Conservation (phyloP, 2,888 invertebrate genomes). For the Tipula helvola region DNA sequence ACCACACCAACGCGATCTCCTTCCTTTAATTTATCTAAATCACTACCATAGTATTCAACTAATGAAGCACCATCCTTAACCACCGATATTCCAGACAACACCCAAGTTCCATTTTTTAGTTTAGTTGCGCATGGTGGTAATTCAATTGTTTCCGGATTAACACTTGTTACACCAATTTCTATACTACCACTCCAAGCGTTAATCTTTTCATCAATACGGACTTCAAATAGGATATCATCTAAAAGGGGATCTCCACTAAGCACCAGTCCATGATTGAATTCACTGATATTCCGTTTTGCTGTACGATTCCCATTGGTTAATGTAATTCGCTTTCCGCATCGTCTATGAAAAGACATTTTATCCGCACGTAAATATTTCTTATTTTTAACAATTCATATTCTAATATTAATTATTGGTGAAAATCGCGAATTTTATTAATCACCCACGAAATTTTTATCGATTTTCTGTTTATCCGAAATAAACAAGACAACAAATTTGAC, state of each 20-base stretch:
- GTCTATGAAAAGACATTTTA: conserved; percentile 55
- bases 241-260: conserved; percentile 65
- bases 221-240: conserved; percentile 75
- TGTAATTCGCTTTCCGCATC: conserved; percentile 75
- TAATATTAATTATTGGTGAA: background rate
- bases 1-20: conserved; percentile 77
- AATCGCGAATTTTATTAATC: background rate
- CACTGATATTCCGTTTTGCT: conserved; percentile 64
- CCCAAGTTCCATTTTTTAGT: conserved; percentile 74
- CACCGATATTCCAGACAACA: conserved; percentile 78
- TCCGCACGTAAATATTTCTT: background rate
- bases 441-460: background rate
- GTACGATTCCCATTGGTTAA: conserved; percentile 73
- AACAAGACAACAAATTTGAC: background rate
- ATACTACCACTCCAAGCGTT: conserved; percentile 68
- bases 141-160: conserved; percentile 53
- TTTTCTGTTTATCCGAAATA: background rate
- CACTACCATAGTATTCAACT: conserved; percentile 72
- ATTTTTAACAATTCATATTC: background rate
- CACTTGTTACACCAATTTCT: conserved; percentile 61
- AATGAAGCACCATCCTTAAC: conserved; percentile 73
- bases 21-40: conserved; percentile 69
- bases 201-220: conserved; percentile 79
- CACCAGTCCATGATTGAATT: conserved; percentile 81
- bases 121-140: conserved; percentile 67